Evolutionary conservation across 2,888 invertebrate genomes (phyloP), one percentile per base, ranked within the genome.

Genomic region (Chymomyza procnemis): DNA sequence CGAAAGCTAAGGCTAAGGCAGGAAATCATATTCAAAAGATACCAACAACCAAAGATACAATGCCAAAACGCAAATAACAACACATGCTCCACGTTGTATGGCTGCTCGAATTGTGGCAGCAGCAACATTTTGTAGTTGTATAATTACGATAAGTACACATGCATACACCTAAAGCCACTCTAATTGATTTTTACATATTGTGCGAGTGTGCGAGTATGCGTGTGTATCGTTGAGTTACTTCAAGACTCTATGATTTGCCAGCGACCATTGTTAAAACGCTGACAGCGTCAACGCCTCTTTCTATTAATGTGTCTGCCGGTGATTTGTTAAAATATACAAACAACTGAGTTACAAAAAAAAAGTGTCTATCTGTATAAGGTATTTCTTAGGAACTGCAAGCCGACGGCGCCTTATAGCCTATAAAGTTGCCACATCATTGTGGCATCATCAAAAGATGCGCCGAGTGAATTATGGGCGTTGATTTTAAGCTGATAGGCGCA

Each of bases 401-500:
- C 54, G 54, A 5, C 56, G 56, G 56, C 56, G 56, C 56, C 56
- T 56, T 21, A 6, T 56, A 56, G n/a, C 16, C 30, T 4, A 1
- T 30, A 56, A 56, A 56, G 14, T 6, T 66, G 73, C 75, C 18
- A 52, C 30, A 71, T 73, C 73, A 73, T 30, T 14, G 56, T 8
- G 30, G 16, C 54, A 30, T 41, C 19, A 21, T 56, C 56, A 56
- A 56, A 56, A 56, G 59, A 67, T 62, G 58, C 67, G 62, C 55
- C 56, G 62, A 75, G 67, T 78, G 76, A 78, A 76, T 77, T 74
- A 74, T 65, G 77, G 86, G 85, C 85, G 88, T 88, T 83, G 86
- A 85, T 85, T 83, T 78, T 79, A 74, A 76, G 87, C 79, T 85
- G 85, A 88, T 88, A 85, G 74, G 74, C 83, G 87, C 81, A 87